Conservation (phyloP, 2,797 vertebrate genomes). For the Malacoraja senta region DNA sequence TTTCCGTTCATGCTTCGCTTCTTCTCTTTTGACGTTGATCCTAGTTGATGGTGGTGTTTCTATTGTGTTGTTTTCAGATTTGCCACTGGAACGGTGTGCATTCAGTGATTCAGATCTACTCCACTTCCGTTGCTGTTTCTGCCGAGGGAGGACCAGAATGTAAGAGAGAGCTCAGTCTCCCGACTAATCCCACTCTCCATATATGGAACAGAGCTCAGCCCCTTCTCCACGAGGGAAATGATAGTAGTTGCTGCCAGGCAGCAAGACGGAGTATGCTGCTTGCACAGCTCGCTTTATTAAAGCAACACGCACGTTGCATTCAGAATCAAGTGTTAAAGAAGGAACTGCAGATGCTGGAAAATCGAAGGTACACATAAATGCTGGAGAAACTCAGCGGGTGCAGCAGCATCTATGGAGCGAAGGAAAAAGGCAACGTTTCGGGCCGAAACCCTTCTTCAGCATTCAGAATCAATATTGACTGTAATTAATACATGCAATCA, state of each 20-base stretch:
- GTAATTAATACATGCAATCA: not conserved
- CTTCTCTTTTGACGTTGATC: not conserved
- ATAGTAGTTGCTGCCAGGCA: not conserved
- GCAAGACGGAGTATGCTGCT: not conserved
- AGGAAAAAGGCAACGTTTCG: too few species aligned
- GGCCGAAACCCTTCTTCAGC: too few species aligned
- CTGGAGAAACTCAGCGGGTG: too few species aligned
- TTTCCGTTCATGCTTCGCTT: not conserved
- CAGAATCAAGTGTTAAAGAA: too few species aligned
- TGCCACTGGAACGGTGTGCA: not conserved
- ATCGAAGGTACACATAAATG: too few species aligned
- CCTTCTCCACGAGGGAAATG: slow-evolving; percentile 27
- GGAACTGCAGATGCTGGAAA: too few species aligned
- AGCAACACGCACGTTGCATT: not conserved
- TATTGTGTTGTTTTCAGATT: not conserved
- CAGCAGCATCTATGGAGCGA: too few species aligned
- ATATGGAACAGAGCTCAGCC: slow-evolving; percentile 12
- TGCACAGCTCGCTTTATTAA: not conserved
- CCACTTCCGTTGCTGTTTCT: slow-evolving; percentile 53
- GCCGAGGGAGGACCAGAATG: slow-evolving; percentile 54
- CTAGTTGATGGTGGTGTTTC: not conserved
- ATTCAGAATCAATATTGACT: not conserved
- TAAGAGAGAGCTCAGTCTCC: slow-evolving; percentile 48
- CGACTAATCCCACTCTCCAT: slow-evolving; percentile 14
- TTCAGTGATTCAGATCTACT: slow-evolving; percentile 37